A percentile compares a stretch with the other conserved stretches of the same genome.
Conservation (phyloP, 2,888 invertebrate genomes). For the Tuberolachnus salignus region DNA sequence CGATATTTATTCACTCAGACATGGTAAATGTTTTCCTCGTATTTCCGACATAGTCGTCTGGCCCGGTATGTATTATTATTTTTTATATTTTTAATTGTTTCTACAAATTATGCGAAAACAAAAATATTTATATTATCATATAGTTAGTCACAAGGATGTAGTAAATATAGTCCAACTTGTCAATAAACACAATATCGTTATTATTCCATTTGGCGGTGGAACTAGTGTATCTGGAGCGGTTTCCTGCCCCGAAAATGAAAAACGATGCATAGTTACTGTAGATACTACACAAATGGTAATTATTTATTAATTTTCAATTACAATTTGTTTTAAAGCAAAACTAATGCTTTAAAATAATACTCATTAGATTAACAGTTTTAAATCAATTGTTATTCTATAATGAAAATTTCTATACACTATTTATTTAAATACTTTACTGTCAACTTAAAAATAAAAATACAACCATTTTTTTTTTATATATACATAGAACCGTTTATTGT, state of each 20-base stretch:
- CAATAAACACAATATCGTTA: slow-evolving; percentile 73
- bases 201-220: slow-evolving; percentile 95
- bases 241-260: slow-evolving; percentile 80
- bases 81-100: background rate
- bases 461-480: background rate
- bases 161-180: slow-evolving; percentile 80
- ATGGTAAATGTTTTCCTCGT: slow-evolving; percentile 68
- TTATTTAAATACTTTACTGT: too few species aligned
- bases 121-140: slow-evolving; percentile 51
- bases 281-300: slow-evolving; percentile 91
- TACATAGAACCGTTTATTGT: slow-evolving; percentile 81
- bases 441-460: background rate
- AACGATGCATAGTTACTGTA: slow-evolving; percentile 81
- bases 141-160: slow-evolving; percentile 80
- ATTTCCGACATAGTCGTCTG: slow-evolving; percentile 94
- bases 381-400: too few species aligned
- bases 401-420: too few species aligned
- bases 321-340: too few species aligned
- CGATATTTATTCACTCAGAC: slow-evolving; percentile 81
- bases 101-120: slow-evolving; percentile 38
- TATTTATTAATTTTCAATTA: too few species aligned
- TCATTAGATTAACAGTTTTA: too few species aligned
- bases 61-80: slow-evolving; percentile 71
- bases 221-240: slow-evolving; percentile 90
- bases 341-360: too few species aligned